phyloP scores from a whole-genome alignment of 2,113 vertebrate genomes.

The Corapipo altera region DNA sequence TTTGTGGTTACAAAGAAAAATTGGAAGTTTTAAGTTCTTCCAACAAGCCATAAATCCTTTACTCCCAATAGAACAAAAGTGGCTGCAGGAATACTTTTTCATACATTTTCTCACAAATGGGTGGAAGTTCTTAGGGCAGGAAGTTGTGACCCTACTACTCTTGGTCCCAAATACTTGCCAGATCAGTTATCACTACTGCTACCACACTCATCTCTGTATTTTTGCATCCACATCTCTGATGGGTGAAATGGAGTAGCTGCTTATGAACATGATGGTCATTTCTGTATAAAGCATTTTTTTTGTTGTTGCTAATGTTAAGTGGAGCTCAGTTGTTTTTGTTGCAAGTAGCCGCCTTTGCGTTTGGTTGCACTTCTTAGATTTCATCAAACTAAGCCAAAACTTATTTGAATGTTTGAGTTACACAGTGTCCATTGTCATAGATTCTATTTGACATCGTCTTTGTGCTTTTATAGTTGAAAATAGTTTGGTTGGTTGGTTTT shows the following conservation, averaged over 20 bases:
- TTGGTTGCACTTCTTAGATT: neutral
- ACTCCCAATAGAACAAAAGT: neutral
- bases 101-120: neutral
- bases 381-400: neutral
- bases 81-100: neutral
- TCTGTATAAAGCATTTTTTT: neutral
- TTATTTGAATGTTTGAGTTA: neutral
- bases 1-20: neutral
- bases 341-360: neutral
- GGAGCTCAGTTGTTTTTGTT: neutral
- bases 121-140: neutral
- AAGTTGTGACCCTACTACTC: neutral
- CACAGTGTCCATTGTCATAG: neutral
- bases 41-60: neutral
- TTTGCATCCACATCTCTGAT: neutral
- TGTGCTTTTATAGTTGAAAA: neutral
- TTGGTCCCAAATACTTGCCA: neutral
- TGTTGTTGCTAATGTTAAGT: neutral
- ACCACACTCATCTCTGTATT: rapidly evolving
- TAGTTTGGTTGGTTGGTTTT: neutral
- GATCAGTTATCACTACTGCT: rapidly evolving
- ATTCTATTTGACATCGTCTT: neutral
- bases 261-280: neutral
- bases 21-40: neutral
- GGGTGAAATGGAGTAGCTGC: neutral